phyloP scores from a whole-genome alignment of 2,113 vertebrate genomes.

The Cryptomyrus ogoouensis region DNA sequence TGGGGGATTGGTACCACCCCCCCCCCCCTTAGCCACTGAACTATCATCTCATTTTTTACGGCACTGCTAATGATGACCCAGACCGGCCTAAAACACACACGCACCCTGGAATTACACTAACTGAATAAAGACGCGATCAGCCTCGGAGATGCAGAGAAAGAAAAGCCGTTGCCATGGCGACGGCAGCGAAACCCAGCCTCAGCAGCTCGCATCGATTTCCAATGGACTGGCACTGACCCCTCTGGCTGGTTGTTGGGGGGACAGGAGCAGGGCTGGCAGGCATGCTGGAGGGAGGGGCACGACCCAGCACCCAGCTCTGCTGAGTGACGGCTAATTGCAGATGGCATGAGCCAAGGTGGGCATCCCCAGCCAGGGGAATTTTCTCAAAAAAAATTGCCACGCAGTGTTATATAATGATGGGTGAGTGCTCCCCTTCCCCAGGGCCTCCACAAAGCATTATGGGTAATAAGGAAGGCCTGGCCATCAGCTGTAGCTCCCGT shows the following conservation, averaged over 20 bases:
- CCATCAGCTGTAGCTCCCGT: not conserved
- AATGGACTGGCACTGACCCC: slow-evolving; percentile 11
- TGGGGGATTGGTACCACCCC: not conserved
- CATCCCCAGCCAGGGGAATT: not conserved
- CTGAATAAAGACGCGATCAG: not conserved
- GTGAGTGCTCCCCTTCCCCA: not conserved
- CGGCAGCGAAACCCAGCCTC: not conserved
- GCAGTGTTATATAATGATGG: not conserved
- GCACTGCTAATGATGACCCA: not conserved
- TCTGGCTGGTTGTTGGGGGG: slow-evolving; percentile 12
- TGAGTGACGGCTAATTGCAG: not conserved
- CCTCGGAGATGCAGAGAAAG: not conserved
- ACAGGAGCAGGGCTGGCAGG: not conserved
- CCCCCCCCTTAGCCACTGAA: not conserved
- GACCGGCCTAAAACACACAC: not conserved
- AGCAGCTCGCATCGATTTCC: slow-evolving; percentile 16
- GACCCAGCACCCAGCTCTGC: not conserved
- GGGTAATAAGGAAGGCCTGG: not conserved
- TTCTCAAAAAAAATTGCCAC: not conserved
- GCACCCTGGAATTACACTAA: too few species aligned
- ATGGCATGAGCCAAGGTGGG: not conserved
- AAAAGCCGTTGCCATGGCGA: slow-evolving; percentile 15
- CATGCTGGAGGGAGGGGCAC: not conserved
- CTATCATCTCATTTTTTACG: not conserved
- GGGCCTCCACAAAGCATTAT: not conserved